phyloP scores from a whole-genome alignment of 2,113 vertebrate genomes.

The Etheostoma cragini region DNA sequence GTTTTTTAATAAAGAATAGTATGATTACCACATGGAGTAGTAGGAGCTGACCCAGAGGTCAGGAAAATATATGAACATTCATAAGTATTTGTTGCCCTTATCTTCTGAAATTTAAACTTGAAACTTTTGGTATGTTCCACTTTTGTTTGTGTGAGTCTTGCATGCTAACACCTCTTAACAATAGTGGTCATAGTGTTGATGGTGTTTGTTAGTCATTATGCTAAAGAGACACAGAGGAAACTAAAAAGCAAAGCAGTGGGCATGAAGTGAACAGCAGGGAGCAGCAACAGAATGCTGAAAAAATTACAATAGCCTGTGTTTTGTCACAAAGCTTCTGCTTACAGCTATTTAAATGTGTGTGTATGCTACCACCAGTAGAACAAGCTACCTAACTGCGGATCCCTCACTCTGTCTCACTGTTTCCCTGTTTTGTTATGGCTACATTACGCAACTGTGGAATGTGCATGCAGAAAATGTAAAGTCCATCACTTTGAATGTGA shows the following conservation, averaged over 20 bases:
- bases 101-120: neutral
- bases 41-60: neutral
- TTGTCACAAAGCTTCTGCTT: neutral
- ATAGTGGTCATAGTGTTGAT: neutral
- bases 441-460: neutral
- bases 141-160: neutral
- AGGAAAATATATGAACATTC: neutral
- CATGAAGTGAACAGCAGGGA: constrained; percentile 50
- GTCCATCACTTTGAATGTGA: neutral
- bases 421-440: neutral
- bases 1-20: neutral
- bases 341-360: constrained; percentile 2
- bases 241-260: constrained; percentile 1
- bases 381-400: constrained; percentile 10
- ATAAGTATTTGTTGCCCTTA: neutral
- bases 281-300: constrained; percentile 49
- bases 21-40: neutral
- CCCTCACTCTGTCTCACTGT: neutral
- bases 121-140: neutral
- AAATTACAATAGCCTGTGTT: constrained; percentile 17
- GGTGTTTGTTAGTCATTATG: neutral
- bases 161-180: neutral
- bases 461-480: constrained; percentile 15
- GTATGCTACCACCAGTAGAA: neutral
- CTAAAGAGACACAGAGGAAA: neutral